These are phyloP conservation scores for Tanypteryx hageni DNA, from an alignment of 2,888 invertebrate species.

Conservation along the genomic window DNA sequence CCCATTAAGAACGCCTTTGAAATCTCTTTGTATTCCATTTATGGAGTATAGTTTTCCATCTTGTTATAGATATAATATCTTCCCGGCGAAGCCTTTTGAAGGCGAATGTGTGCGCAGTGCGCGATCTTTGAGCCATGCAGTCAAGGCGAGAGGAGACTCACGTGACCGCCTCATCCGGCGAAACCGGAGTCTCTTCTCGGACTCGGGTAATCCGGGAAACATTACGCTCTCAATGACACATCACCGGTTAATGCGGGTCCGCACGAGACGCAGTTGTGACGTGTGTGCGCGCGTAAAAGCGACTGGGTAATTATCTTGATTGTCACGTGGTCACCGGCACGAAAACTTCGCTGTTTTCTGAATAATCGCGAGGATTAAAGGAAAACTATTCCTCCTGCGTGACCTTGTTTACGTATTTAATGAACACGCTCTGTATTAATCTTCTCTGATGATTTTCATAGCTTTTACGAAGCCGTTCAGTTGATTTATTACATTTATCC, in stretches of 20 bases:
- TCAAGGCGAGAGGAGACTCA: background rate
- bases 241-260: background rate
- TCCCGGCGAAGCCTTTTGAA: background rate
- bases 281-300: background rate
- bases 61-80: background rate
- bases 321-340: background rate
- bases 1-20: no score
- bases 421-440: background rate
- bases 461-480: slow-evolving; percentile 10
- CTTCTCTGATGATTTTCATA: background rate
- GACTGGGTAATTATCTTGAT: background rate
- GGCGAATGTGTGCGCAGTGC: background rate
- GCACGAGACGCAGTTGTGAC: background rate
- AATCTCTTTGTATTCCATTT: no score
- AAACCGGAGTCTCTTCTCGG: background rate
- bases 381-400: background rate
- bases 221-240: background rate
- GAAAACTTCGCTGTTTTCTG: background rate
- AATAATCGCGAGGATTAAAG: background rate
- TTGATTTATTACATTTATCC: background rate
- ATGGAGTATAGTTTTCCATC: no score
- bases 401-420: background rate
- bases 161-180: background rate
- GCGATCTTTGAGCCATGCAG: background rate
- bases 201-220: slow-evolving; percentile 28